These are phyloP conservation scores for Eupeodes latifasciatus DNA, from an alignment of 2,888 invertebrate genomes.

Conservation along the genomic window DNA sequence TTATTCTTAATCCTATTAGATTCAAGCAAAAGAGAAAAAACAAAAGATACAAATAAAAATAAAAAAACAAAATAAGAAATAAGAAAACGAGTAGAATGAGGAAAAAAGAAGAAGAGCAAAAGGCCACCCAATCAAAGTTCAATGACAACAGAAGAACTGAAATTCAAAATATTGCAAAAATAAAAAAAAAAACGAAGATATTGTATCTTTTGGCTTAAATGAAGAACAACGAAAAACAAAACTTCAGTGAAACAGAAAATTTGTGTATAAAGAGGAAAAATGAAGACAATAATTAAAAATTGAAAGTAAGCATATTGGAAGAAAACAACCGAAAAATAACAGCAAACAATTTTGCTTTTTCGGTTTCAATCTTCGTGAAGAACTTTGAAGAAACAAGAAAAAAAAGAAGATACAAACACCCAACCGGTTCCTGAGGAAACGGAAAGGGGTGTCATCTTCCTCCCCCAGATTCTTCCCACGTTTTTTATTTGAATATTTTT, in stretches of 20 bases:
- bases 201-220: conserved; percentile 19
- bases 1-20: conserved; percentile 64
- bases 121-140: conserved; percentile 69
- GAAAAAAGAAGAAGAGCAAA: conserved; percentile 11
- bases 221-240: conserved; percentile 8
- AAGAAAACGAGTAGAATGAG: neutral
- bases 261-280: neutral
- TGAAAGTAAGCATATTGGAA: conserved; percentile 67
- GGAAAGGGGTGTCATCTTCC: conserved; percentile 51
- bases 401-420: conserved; percentile 23
- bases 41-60: conserved; percentile 23
- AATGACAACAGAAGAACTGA: conserved; percentile 64
- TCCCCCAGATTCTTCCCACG: conserved; percentile 27
- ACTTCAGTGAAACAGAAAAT: conserved; percentile 11
- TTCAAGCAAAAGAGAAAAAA: conserved; percentile 5
- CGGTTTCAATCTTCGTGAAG: neutral
- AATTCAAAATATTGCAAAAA: conserved; percentile 18
- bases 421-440: conserved; percentile 63
- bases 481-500: conserved; percentile 1
- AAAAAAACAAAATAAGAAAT: neutral
- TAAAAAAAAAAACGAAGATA: conserved; percentile 18
- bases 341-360: neutral
- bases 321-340: neutral
- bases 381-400: conserved; percentile 9
- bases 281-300: conserved; percentile 58